Evolutionary conservation across 2,888 invertebrate species (phyloP), one percentile per base, ranked within the genome.

Genomic region (Neocrepidodera transversa): DNA sequence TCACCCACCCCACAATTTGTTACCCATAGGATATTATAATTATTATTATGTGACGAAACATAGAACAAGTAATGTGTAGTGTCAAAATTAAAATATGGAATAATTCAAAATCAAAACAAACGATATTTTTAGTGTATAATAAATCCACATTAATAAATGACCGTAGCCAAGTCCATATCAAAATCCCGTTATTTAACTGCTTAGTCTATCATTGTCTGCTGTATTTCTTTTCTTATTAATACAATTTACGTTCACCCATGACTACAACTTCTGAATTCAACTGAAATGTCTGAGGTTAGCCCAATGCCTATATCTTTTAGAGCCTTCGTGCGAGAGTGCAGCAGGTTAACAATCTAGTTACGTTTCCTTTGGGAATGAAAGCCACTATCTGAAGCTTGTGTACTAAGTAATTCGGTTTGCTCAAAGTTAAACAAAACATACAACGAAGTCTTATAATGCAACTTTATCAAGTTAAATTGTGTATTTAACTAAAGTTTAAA

Each of bases 281-380:
- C 26, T 17, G 26, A n/a, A 45, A 45, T 26, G 45, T 45, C 45
- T 45, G 45, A 23, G 45, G 45, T 20, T 45, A 26, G 26, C 45
- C 45, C 7, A 18, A 20, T 1, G 20, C n/a, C 18, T 6, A 7
- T 14, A 8, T 14, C 16, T 16, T 20, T 42, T 20, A 3, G 16
- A 11, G 26, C 5, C 23, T 23, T 13, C n/a, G 43, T 23, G 11
- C 11, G 23, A 23, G 23, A 45, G 45, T 26, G 45, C 28, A 45
- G 38, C 36, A 50, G 50, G 50, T 50, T 50, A 50, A 35, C 50
- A 50, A 35, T 50, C 50, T 38, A 23, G 50, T 38, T 23, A 50
- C 50, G 38, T 26, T 26, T 38, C 50, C 50, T 38, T 1, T 6
- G 50, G 50, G 50, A 50, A 8, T 26, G 20, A 4, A 11, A 26